Percentiles rank a stretch among this genome's conserved stretches.
These are phyloP conservation scores for Branchipolynoe longqiensis DNA, from an alignment of 2,888 invertebrate genomes.

Conservation along the genomic window DNA sequence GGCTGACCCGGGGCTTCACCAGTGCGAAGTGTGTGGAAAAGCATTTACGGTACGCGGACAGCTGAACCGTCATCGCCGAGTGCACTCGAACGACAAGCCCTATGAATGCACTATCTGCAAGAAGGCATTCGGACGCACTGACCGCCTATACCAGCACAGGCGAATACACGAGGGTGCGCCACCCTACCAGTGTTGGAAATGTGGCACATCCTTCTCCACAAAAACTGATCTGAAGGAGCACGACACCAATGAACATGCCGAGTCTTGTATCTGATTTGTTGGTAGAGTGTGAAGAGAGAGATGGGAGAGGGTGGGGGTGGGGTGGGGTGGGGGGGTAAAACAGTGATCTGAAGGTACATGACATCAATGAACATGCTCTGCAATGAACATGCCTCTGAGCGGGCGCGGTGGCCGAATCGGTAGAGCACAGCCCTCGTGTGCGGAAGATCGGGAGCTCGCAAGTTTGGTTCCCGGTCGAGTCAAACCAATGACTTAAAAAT, in stretches of 20 bases:
- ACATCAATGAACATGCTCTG: too few relatives aligned
- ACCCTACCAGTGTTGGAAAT: conserved; percentile 34
- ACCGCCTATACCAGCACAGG: conserved; percentile 25
- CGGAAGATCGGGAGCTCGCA: too few relatives aligned
- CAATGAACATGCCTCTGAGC: too few relatives aligned
- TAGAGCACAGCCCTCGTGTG: too few relatives aligned
- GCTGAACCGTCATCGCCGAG: conserved; percentile 4
- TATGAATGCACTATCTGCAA: neutral
- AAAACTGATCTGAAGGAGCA: neutral
- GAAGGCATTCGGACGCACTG: neutral
- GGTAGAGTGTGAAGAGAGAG: too few relatives aligned
- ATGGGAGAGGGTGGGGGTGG: too few relatives aligned
- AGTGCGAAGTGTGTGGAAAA: conserved; percentile 23
- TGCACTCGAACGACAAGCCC: conserved; percentile 7
- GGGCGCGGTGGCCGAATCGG: too few relatives aligned
- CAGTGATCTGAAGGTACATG: too few relatives aligned
- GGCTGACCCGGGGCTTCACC: neutral
- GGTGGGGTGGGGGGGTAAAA: too few relatives aligned
- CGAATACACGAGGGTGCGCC: neutral
- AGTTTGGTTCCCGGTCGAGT: too few relatives aligned
- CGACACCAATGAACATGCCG: neutral
- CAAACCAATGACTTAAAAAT: too few relatives aligned
- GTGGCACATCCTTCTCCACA: neutral
- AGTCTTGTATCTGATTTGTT: too few relatives aligned
- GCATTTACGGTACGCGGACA: neutral